Percentiles rank a stretch among this genome's conserved stretches.
phyloP scores from a whole-genome alignment of 2,113 vertebrate species.

The Hymenochirus boettgeri region DNA sequence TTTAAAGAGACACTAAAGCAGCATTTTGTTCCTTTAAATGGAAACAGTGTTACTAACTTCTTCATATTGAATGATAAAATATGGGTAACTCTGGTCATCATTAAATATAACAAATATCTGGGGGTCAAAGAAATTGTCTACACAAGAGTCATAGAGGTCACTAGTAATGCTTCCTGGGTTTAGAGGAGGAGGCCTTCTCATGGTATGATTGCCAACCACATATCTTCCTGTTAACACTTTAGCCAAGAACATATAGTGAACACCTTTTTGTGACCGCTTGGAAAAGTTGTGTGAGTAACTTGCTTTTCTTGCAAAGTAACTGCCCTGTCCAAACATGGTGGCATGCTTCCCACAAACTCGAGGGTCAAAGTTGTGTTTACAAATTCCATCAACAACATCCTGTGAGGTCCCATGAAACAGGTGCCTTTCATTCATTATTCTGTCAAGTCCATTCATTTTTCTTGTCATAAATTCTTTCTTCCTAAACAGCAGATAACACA shows the following conservation, averaged over 20 bases:
- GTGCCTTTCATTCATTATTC: constrained; percentile 89
- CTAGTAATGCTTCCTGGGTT: constrained; percentile 86
- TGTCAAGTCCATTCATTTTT: constrained; percentile 83
- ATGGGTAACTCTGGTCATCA: constrained; percentile 97
- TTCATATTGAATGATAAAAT: constrained; percentile 97
- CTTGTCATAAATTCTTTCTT: constrained; percentile 98
- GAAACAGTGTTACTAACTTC: constrained; percentile 88
- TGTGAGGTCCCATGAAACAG: constrained; percentile 96
- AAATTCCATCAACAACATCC: constrained; percentile 94
- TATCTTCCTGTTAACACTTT: constrained; percentile 94
- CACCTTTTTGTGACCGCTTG: constrained; percentile 83
- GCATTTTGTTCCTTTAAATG: constrained; percentile 64
- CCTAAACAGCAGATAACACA: constrained; percentile 57
- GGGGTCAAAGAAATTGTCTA: constrained; percentile 96
- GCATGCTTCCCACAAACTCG: constrained; percentile 95
- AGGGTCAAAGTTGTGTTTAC: constrained; percentile 98
- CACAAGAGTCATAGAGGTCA: constrained; percentile 96
- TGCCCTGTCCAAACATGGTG: constrained; percentile 98
- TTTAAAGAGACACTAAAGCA: constrained; percentile 45
- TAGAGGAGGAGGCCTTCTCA: constrained; percentile 89
- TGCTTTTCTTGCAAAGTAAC: constrained; percentile 94
- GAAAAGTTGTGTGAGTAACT: constrained; percentile 97
- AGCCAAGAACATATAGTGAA: constrained; percentile 98
- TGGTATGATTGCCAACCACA: constrained; percentile 90
- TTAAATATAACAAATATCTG: constrained; percentile 99